Conservation (phyloP, 2,888 invertebrate species). For the Belgica antarctica region DNA sequence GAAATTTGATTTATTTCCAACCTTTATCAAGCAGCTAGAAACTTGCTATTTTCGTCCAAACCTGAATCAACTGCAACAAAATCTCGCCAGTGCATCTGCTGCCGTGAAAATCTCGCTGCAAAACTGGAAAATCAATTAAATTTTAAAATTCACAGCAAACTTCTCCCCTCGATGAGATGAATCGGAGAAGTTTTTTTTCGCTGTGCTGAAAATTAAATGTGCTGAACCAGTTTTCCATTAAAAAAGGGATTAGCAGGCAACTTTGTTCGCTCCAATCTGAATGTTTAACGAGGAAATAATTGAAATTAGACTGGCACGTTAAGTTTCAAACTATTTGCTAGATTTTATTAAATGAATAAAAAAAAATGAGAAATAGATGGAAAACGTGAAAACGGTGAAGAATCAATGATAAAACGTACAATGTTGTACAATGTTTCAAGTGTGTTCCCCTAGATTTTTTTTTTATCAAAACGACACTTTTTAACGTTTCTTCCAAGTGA, state of each 20-base stretch:
- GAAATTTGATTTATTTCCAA: too few species aligned
- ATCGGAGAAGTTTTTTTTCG: too few species aligned
- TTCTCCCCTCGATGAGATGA: too few species aligned
- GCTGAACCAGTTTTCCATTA: neutral
- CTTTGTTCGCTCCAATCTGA: neutral
- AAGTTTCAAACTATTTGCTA: too few species aligned
- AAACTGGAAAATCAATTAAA: slow-evolving; percentile 34
- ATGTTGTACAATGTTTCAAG: too few species aligned
- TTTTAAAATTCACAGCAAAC: neutral
- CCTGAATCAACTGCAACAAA: too few species aligned
- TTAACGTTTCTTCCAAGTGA: slow-evolving; percentile 90
- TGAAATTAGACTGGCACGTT: neutral
- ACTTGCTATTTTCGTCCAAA: too few species aligned
- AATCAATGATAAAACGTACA: too few species aligned
- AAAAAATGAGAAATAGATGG: too few species aligned
- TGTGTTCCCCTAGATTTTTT: neutral
- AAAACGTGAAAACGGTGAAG: too few species aligned
- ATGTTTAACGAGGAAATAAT: neutral
- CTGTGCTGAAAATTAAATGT: slow-evolving; percentile 10
- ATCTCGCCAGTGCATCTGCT: slow-evolving; percentile 22
- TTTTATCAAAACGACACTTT: neutral
- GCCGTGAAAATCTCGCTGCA: neutral
- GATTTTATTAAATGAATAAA: too few species aligned
- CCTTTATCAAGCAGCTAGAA: too few species aligned
- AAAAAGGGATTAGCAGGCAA: neutral